Evolutionary conservation across 2,113 vertebrate genomes (phyloP), one percentile per base, ranked within the genome.

Genomic region (Vidua chalybeata): DNA sequence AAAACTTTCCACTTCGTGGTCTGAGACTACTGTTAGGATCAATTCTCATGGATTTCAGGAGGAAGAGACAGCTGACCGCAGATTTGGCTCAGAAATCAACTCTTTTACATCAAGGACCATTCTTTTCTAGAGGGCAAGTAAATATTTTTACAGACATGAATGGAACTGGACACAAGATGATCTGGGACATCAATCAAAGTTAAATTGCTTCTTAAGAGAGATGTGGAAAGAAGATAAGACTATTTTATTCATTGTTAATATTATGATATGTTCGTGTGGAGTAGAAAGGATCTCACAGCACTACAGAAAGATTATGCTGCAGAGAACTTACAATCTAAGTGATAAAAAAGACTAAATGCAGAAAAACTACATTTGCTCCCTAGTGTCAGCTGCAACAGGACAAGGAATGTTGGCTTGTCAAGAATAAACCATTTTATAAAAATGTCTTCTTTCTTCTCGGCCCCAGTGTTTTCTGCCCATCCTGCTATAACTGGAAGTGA

Each of bases 111-210:
- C 22, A 54, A 67, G 22, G 58, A 9, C 26, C 54, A 46, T 82
- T 96, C n/a, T 82, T 87, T 69, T 87, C 66, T 52, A 83, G 59
- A 94, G 69, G 84, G 30, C 58, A 96, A 93, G 58, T 87, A 94
- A 96, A 96, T 78, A 95, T 84, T 94, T 95, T 94, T 86, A 58
- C 58, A 80, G 45, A 48, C 80, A n/a, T 96, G 68, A 94, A 90
- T 92, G 89, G 59, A 93, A 76, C 66, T 58, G 81, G 71, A 94
- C 46, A 54, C 20, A 51, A 66, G 62, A 92, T 35, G 33, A 82
- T 90, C 66, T 79, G 58, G 19, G 43, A 73, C 74, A 87, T 69
- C 54, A 71, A 54, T 87, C 58, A 51, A 89, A 91, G 61, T 27
- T 71, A 84, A 80, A 91, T 77, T 66, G 21, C 46, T 54, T 85